phyloP scores from a whole-genome alignment of 2,113 vertebrate species.

The Eira barbara region DNA sequence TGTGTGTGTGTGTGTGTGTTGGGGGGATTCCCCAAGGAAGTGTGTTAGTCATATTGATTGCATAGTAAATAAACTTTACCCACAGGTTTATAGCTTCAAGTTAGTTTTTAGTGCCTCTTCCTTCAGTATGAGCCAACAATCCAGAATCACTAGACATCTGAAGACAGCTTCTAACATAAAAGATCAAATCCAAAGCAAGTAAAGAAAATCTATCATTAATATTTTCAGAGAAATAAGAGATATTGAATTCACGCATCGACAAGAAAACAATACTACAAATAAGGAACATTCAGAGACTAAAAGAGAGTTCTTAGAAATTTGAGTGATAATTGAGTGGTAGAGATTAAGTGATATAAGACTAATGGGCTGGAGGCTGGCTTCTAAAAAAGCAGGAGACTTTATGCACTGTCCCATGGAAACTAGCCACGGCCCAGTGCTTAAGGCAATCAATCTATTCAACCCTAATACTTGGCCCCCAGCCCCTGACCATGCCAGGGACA shows the following conservation, averaged over 20 bases:
- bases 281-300: not conserved
- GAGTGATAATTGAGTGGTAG: not conserved
- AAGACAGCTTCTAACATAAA: not conserved
- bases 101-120: not conserved
- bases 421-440: not conserved
- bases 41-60: not conserved
- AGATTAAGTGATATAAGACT: not conserved
- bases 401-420: not conserved
- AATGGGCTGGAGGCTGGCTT: not conserved
- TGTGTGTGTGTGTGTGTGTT: not conserved
- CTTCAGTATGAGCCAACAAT: not conserved
- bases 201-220: not conserved
- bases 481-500: not conserved
- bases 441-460: not conserved
- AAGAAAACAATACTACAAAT: not conserved
- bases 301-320: not conserved
- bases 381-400: not conserved
- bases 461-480: not conserved
- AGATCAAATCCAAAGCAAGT: not conserved
- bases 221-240: not conserved
- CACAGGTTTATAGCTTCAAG: not conserved
- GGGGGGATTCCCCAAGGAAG: not conserved
- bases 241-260: not conserved
- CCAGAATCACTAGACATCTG: not conserved
- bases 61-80: not conserved